phyloP scores from a whole-genome alignment of 2,113 vertebrate species.

The Heteronetta atricapilla region DNA sequence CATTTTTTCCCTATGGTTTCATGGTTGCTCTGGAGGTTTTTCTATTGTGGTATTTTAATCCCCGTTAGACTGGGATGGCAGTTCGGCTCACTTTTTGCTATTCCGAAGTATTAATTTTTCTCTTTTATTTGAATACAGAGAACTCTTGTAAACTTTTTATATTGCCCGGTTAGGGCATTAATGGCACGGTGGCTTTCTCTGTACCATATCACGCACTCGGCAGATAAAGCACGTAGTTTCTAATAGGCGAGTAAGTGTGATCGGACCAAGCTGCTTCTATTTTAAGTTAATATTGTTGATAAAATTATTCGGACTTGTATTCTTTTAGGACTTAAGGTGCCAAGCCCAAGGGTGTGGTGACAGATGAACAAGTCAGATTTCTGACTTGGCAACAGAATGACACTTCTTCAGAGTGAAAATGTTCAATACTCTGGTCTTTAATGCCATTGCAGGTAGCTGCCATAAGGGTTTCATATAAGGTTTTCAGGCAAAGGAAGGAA shows the following conservation, averaged over 20 bases:
- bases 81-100: conserved; percentile 19
- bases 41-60: conserved; percentile 55
- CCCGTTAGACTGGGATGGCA: background rate
- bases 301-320: background rate
- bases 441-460: background rate
- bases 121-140: background rate
- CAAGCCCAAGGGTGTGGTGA: background rate
- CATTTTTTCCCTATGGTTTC: conserved; percentile 62
- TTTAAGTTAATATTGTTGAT: background rate
- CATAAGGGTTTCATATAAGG: background rate
- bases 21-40: conserved; percentile 63
- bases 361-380: background rate
- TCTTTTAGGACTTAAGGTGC: background rate
- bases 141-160: conserved; percentile 40
- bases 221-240: background rate
- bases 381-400: background rate
- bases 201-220: background rate
- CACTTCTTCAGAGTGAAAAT: background rate
- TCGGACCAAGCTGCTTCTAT: background rate
- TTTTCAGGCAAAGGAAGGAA: background rate
- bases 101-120: background rate
- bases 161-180: background rate
- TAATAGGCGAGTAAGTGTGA: fast-evolving
- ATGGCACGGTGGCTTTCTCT: background rate
- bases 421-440: background rate